phyloP scores from a whole-genome alignment of 2,113 vertebrate genomes.

The Cyanistes caeruleus region DNA sequence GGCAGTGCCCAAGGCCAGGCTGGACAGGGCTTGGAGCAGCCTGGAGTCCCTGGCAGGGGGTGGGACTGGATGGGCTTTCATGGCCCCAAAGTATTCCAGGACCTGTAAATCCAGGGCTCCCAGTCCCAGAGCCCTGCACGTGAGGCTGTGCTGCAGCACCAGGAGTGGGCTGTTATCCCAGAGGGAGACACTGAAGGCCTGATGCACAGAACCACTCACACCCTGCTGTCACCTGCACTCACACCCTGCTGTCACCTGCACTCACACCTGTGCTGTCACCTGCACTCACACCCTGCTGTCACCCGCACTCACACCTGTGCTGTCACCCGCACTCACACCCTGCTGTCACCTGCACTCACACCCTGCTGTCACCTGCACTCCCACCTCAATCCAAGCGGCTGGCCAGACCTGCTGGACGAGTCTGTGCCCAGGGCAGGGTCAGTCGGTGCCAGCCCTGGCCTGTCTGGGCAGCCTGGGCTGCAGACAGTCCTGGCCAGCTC shows the following conservation, averaged over 20 bases:
- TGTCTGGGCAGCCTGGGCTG: not conserved
- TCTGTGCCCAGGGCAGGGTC: not conserved
- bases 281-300: not conserved
- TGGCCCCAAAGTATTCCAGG: not conserved
- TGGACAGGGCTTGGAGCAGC: rapidly evolving
- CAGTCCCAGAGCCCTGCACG: not conserved
- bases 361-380: not conserved
- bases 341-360: not conserved
- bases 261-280: too few relatives aligned
- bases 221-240: not conserved
- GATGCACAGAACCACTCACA: not conserved
- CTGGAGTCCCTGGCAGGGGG: not conserved
- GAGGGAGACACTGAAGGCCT: not conserved
- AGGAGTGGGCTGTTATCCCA: not conserved
- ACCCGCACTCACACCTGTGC: not conserved
- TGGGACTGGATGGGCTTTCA: not conserved
- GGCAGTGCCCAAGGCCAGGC: rapidly evolving
- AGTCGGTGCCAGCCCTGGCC: not conserved
- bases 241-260: not conserved
- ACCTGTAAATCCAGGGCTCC: rapidly evolving
- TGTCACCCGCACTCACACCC: not conserved
- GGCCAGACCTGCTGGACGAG: not conserved
- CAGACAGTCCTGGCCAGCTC: rapidly evolving
- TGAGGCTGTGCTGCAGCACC: not conserved
- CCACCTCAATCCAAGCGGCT: not conserved